phyloP scores from a whole-genome alignment of 2,113 vertebrate species.

The Hemiscyllium ocellatum region DNA sequence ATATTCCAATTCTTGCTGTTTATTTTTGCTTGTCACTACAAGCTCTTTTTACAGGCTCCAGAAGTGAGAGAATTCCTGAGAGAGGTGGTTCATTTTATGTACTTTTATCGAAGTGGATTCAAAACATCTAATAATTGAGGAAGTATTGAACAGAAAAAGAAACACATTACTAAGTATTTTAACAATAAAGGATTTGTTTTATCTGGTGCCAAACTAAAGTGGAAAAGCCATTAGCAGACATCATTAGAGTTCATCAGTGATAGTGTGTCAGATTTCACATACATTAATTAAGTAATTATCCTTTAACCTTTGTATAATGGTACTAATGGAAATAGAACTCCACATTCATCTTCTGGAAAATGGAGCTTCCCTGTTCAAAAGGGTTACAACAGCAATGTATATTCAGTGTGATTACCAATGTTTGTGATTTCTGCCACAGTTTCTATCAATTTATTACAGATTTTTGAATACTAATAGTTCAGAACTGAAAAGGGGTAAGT shows the following conservation, averaged over 20 bases:
- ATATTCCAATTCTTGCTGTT: neutral
- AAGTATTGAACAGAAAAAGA: constrained; percentile 7
- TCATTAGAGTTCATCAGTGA: constrained; percentile 15
- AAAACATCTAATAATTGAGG: neutral
- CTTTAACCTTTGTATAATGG: neutral
- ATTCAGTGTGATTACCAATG: neutral
- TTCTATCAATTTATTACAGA: neutral
- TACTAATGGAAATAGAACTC: neutral
- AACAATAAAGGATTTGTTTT: constrained; percentile 15
- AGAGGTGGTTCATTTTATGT: neutral
- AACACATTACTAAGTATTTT: neutral
- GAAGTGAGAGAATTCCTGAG: neutral
- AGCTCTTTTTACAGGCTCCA: neutral
- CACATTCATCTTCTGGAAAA: neutral
- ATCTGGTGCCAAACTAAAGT: neutral
- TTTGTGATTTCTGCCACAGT: neutral
- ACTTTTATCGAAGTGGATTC: neutral
- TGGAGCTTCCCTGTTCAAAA: neutral
- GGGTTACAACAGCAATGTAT: neutral
- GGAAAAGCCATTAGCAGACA: constrained; percentile 10
- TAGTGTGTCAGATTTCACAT: neutral
- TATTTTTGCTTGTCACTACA: neutral
- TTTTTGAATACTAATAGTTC: neutral
- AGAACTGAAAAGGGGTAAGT: neutral
- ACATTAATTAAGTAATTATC: neutral